Evolutionary conservation across 2,888 invertebrate genomes (phyloP).

Genomic region (Operophtera brumata): DNA sequence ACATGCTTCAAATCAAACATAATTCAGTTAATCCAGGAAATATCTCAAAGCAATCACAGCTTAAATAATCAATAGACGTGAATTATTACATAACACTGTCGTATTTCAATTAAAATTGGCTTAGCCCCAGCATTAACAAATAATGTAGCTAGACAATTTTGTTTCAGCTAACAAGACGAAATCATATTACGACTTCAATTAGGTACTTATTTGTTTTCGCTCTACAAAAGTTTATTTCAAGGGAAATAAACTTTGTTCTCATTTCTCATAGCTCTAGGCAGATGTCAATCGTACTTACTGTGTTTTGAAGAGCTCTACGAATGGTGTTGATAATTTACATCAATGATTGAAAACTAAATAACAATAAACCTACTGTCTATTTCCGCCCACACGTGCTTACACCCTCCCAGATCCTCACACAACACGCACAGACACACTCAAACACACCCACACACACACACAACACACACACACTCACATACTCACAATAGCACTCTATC

Average conservation of each 20-base stretch:
- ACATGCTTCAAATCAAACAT: constrained; percentile 18
- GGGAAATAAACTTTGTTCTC: constrained; percentile 41
- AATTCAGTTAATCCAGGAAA: constrained; percentile 25
- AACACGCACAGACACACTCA: no score
- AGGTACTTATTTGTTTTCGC: constrained; percentile 50
- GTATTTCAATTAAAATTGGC: constrained; percentile 19
- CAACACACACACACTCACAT: no score
- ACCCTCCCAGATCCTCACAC: no score
- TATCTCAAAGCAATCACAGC: constrained; percentile 15
- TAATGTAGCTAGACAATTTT: constrained; percentile 55
- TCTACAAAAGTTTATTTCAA: constrained; percentile 48
- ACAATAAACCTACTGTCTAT: no score
- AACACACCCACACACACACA: no score
- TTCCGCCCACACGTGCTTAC: no score
- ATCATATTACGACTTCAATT: constrained; percentile 59
- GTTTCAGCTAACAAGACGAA: constrained; percentile 58
- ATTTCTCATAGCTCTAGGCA: constrained; percentile 35
- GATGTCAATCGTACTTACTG: constrained; percentile 55
- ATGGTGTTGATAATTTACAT: constrained; percentile 48
- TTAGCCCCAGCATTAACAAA: constrained; percentile 41
- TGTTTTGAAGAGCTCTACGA: constrained; percentile 67
- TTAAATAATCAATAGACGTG: constrained; percentile 22
- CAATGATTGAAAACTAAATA: no score
- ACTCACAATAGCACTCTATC: no score
- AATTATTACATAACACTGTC: constrained; percentile 13